A percentile compares a stretch with the other conserved stretches of the same genome.
These are phyloP conservation scores for Sinohyriopsis cumingii DNA, from an alignment of 2,888 invertebrate species.

Conservation along the genomic window DNA sequence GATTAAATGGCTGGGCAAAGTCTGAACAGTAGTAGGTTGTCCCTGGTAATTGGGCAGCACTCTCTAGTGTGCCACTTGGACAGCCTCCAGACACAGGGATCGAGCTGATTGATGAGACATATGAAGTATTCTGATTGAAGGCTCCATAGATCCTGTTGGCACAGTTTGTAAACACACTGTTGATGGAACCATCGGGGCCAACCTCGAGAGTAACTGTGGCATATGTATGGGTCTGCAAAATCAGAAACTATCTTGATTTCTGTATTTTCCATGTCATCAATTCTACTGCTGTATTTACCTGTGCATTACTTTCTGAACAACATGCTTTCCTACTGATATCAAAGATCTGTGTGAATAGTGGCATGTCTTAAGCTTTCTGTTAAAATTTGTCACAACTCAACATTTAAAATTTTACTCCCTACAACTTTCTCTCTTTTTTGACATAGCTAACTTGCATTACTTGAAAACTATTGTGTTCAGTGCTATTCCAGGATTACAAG, in stretches of 20 bases:
- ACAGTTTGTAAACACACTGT: constrained; percentile 14
- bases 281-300: no score
- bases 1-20: constrained; percentile 14
- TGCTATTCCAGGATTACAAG: no score
- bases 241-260: neutral
- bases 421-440: no score
- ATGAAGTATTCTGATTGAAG: constrained; percentile 7
- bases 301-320: no score
- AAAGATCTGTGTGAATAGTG: no score
- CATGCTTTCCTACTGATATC: no score
- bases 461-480: no score
- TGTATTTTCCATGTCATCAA: no score
- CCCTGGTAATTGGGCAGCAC: constrained; percentile 1
- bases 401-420: no score
- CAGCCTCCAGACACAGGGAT: constrained; percentile 9
- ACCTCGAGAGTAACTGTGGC: constrained; percentile 25
- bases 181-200: constrained; percentile 9
- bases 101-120: constrained; percentile 4
- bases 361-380: no score
- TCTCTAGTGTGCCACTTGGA: constrained; percentile 3
- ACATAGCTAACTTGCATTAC: no score
- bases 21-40: constrained; percentile 22
- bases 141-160: constrained; percentile 13
- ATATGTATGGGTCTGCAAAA: constrained; percentile 15
- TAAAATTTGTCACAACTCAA: no score